These are phyloP conservation scores for Emys orbicularis DNA, from an alignment of 2,797 vertebrate genomes.

Conservation along the genomic window DNA sequence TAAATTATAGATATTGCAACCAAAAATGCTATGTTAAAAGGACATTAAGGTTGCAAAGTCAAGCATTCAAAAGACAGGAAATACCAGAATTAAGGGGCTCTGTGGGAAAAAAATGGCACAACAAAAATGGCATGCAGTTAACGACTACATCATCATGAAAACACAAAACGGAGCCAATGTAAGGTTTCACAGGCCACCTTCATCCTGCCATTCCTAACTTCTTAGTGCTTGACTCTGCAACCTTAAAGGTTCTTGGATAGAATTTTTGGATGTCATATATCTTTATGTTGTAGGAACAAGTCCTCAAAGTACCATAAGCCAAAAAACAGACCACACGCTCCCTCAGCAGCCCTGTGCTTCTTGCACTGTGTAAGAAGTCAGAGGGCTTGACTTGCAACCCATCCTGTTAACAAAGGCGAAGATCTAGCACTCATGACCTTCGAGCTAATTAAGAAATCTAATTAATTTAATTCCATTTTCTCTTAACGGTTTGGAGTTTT, in stretches of 20 bases:
- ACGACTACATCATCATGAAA: background rate
- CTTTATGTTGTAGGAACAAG: background rate
- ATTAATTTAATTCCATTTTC: background rate
- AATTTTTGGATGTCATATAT: rapidly evolving
- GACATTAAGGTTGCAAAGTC: background rate
- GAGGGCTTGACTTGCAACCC: background rate
- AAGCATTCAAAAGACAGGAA: background rate
- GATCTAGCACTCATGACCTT: background rate
- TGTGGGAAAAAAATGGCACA: background rate
- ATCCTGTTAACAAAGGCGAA: background rate
- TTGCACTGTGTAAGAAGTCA: no score
- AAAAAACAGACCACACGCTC: background rate
- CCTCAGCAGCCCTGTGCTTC: no score
- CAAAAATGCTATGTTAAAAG: background rate
- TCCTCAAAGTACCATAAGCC: rapidly evolving
- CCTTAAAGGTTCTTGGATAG: no score
- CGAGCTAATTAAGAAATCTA: background rate
- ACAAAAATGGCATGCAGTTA: background rate
- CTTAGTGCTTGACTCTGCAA: background rate
- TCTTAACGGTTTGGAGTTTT: no score
- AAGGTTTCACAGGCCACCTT: background rate
- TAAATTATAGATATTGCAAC: rapidly evolving
- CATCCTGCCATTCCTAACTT: background rate
- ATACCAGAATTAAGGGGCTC: background rate
- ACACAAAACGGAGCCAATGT: rapidly evolving